phyloP scores from a whole-genome alignment of 2,888 invertebrate species.

The Tigriopus californicus region DNA sequence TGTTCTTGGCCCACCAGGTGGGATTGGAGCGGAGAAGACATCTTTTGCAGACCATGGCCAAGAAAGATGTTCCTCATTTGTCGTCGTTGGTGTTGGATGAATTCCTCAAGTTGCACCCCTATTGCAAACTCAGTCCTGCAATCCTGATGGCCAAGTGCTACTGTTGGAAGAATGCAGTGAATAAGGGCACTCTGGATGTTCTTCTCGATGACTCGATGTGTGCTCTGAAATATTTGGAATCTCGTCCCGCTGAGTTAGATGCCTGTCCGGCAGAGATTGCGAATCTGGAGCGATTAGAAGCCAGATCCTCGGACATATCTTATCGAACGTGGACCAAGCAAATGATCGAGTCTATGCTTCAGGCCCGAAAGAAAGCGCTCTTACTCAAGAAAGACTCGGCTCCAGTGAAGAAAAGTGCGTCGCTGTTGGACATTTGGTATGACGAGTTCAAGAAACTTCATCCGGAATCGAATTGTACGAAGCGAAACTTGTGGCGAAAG shows the following conservation, averaged over 20 bases:
- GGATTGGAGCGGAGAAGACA: not conserved
- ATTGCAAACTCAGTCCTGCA: not conserved
- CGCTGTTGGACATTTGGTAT: not conserved
- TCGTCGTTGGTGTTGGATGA: not conserved
- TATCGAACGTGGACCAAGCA: not conserved
- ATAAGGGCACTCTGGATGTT: not conserved
- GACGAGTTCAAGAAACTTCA: slow-evolving; percentile 6
- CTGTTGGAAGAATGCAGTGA: not conserved
- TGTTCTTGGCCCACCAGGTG: not conserved
- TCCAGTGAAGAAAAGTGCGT: not conserved
- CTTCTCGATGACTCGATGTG: not conserved
- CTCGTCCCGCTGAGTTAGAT: not conserved
- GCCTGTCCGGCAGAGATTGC: not conserved
- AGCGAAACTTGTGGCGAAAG: slow-evolving; percentile 1
- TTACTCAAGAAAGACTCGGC: not conserved
- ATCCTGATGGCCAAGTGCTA: slow-evolving; percentile 4
- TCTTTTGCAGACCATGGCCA: not conserved
- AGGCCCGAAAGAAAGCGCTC: slow-evolving; percentile 3
- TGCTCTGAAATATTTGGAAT: not conserved
- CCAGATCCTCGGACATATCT: not conserved
- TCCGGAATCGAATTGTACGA: not conserved
- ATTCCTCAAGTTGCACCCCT: not conserved
- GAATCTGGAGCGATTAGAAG: not conserved
- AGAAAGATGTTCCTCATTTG: not conserved
- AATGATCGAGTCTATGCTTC: slow-evolving; percentile 7